phyloP scores from a whole-genome alignment of 2,797 vertebrate species.

The Pogonophryne albipinna region DNA sequence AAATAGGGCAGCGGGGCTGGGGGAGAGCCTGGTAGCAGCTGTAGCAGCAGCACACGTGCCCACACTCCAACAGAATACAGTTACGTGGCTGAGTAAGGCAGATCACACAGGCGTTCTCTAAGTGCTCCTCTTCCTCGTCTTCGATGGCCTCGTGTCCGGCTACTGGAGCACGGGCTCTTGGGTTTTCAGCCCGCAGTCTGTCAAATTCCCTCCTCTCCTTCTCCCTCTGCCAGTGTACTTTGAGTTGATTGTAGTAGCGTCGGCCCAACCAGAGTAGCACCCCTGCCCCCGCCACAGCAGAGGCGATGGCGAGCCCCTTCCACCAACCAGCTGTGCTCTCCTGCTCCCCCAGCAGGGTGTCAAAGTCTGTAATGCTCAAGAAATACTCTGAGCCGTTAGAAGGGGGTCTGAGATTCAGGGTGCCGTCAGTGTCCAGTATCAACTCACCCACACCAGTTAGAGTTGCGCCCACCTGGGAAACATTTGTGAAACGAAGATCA shows the following conservation, averaged over 20 bases:
- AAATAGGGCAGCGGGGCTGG: slow-evolving; percentile 86
- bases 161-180: neutral
- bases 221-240: slow-evolving; percentile 68
- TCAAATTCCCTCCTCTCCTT: slow-evolving; percentile 76
- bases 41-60: slow-evolving; percentile 92
- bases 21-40: slow-evolving; percentile 88
- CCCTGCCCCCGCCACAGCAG: slow-evolving; percentile 66
- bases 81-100: slow-evolving; percentile 86
- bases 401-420: slow-evolving; percentile 87
- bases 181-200: slow-evolving; percentile 24
- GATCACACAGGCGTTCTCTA: slow-evolving; percentile 84
- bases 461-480: slow-evolving; percentile 83
- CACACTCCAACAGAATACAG: slow-evolving; percentile 89
- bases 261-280: slow-evolving; percentile 79
- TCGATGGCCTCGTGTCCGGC: neutral
- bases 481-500: no score
- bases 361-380: slow-evolving; percentile 86
- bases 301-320: slow-evolving; percentile 78
- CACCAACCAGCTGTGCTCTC: slow-evolving; percentile 75
- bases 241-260: slow-evolving; percentile 77
- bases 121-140: neutral
- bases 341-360: slow-evolving; percentile 80
- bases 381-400: slow-evolving; percentile 83
- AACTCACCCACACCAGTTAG: slow-evolving; percentile 89
- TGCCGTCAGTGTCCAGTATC: slow-evolving; percentile 83